Percentiles rank a stretch among this genome's conserved stretches.
Evolutionary conservation across 2,113 vertebrate genomes (phyloP).

Genomic region (rat (Rattus norvegicus)): DNA sequence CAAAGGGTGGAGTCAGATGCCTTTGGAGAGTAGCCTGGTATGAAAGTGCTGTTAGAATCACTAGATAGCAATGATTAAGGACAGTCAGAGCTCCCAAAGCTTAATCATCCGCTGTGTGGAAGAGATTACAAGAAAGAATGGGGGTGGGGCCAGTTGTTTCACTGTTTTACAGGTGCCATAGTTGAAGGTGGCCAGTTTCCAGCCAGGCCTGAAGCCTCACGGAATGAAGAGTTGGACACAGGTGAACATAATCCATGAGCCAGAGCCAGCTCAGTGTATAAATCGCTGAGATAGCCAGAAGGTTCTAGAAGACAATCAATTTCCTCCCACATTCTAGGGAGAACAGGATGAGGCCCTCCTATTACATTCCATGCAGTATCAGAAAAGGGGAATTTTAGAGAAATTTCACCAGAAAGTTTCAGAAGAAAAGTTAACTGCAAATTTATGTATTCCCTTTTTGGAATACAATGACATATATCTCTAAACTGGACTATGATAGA

Average conservation of each 20-base stretch:
- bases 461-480: conserved; percentile 20
- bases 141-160: not conserved
- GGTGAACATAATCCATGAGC: not conserved
- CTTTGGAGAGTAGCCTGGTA: not conserved
- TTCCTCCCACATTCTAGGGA: not conserved
- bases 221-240: not conserved
- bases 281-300: not conserved
- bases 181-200: not conserved
- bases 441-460: not conserved
- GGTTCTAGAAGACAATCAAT: not conserved
- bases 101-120: not conserved
- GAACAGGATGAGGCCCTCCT: not conserved
- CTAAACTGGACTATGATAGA: not conserved
- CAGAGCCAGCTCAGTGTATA: not conserved
- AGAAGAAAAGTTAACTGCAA: not conserved
- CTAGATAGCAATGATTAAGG: conserved; percentile 32
- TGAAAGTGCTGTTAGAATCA: not conserved
- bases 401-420: not conserved
- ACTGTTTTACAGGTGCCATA: not conserved
- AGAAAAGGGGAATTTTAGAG: not conserved
- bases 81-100: not conserved
- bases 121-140: no score
- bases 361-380: not conserved
- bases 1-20: not conserved
- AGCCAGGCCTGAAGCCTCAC: not conserved